Evolutionary conservation across 2,888 invertebrate species (phyloP), one percentile per base, ranked within the genome.

Genomic region (Tryphoninae sp.): DNA sequence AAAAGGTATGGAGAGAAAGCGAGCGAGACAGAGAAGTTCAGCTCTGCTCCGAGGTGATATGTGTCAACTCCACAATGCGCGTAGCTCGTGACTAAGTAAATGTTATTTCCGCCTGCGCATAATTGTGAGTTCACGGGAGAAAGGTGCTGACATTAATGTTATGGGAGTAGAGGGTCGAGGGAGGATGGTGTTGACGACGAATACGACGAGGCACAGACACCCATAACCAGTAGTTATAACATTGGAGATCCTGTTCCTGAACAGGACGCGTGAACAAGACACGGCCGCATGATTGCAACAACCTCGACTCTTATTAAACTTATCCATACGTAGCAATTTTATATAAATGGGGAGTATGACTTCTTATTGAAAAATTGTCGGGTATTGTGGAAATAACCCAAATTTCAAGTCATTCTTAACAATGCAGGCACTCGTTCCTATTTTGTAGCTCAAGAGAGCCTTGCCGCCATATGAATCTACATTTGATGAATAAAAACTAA

Each of bases 1-100:
- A 59, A 40, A 85, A 85, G 82, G 23, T 62, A 42, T 23, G 64
- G 61, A 85, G 82, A 79, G 82, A 87, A 88, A 86, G 87, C 85
- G 84, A 85, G 85, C 85, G 86, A 87, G 78, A 78, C 53, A 80
- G 69, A 65, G 86, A 88, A 90, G 89, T 90, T 61, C 67, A 73
- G 78, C 77, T 89, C 85, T 86, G 82, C 86, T 85, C 74, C 51
- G 88, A 89, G 87, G 87, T 90, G 91, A 91, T 91, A 91, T 89
- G 91, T 90, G 91, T 90, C 91, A 91, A 85, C 88, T 88, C 89
- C 91, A 91, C 88, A 88, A 88, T 89, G 87, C 88, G 78, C 86
- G 80, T 78, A 81, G 33, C 82, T 85, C 82, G 65, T 71, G 78
- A 87, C 88, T 88, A 88, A 89, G 89, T 89, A 89, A 90, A 90